Evolutionary conservation across 1,140 invertebrate species (phyloP), one percentile per base, ranked within the genome.

Genomic region (Brachionus angularis): DNA sequence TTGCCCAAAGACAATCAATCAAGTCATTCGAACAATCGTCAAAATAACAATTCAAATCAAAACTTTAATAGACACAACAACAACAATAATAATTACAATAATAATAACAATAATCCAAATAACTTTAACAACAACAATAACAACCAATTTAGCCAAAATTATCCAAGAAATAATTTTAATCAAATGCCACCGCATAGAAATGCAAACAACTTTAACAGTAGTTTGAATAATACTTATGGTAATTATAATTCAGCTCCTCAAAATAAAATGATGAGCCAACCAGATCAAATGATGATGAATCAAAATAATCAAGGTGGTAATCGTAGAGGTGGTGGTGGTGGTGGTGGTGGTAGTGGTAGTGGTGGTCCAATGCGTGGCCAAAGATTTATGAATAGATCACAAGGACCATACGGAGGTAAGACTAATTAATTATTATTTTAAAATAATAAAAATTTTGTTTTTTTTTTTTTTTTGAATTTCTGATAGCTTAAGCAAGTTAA

Each of bases 1-100:
- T 70, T 85, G 2, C 80, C 79, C 2, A 82, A 80, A 74, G 79
- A 83, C 58, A 81, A 84, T 72, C 1, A 16, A 46, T 50, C 23
- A 33, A 18, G 18, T 2, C 1, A n/a, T 23, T 33, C 27, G 1
- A 23, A 31, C 7, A 46, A 67, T 29, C 39, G 44, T 18, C n/a
- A 10, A 4, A 36, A 67, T 12, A 36, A 36, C 18, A 47, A 25
- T 10, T 47, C n/a, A 18, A 27, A 52, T 42, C 25, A 23, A 18
- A 21, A 42, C 23, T 52, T 16, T 39, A 29, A 18, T 53, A 49
- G 52, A 2, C 21, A 36, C 44, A 46, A 44, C 36, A 25, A 29
- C n/a, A 71, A 46, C n/a, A 27, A 33, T 18, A 52, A 52, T n/a
- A 33, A 33, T 53, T 27, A 21, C 21, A 52, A 25, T n/a, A 67